A percentile compares a stretch with the other conserved stretches of the same genome.
Conservation (phyloP, 1,140 invertebrate species). For the Drosophila arawakana region DNA sequence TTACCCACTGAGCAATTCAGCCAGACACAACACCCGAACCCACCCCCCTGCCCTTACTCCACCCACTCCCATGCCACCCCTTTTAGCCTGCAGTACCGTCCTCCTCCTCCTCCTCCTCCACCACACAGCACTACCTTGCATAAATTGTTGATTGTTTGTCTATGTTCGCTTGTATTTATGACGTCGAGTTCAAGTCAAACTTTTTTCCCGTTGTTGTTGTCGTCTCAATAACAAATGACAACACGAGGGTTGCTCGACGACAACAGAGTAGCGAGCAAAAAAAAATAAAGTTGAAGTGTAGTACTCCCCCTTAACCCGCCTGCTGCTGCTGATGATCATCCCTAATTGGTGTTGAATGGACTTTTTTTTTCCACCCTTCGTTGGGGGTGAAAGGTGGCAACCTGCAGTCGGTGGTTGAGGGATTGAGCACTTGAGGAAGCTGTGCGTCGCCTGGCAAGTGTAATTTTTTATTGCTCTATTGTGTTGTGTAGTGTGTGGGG, state of each 20-base stretch:
- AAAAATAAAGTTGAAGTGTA: constrained; percentile 17
- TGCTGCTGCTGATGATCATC: constrained; percentile 67
- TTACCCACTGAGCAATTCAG: constrained; percentile 67
- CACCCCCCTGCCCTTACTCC: neutral
- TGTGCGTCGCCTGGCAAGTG: constrained; percentile 52
- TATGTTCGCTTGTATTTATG: constrained; percentile 74
- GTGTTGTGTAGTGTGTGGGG: constrained; percentile 16
- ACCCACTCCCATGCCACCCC: neutral
- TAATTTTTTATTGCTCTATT: constrained; percentile 45
- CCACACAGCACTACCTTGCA: constrained; percentile 39
- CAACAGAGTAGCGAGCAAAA: constrained; percentile 24
- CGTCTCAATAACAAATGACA: constrained; percentile 77
- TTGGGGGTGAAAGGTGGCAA: constrained; percentile 71
- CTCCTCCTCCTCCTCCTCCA: constrained; percentile 9
- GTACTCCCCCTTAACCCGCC: constrained; percentile 33
- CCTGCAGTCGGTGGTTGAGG: constrained; percentile 51
- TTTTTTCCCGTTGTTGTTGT: constrained; percentile 34
- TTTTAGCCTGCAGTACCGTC: constrained; percentile 1
- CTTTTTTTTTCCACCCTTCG: constrained; percentile 52
- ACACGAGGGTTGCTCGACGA: constrained; percentile 67
- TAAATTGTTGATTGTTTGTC: constrained; percentile 83
- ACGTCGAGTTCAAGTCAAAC: constrained; percentile 70
- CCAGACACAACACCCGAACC: constrained; percentile 37
- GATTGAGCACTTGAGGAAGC: constrained; percentile 43
- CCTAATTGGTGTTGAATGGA: constrained; percentile 84